Evolutionary conservation across 2,797 vertebrate genomes (phyloP), one percentile per base, ranked within the genome.

Genomic region (Notolepis coatsorum): DNA sequence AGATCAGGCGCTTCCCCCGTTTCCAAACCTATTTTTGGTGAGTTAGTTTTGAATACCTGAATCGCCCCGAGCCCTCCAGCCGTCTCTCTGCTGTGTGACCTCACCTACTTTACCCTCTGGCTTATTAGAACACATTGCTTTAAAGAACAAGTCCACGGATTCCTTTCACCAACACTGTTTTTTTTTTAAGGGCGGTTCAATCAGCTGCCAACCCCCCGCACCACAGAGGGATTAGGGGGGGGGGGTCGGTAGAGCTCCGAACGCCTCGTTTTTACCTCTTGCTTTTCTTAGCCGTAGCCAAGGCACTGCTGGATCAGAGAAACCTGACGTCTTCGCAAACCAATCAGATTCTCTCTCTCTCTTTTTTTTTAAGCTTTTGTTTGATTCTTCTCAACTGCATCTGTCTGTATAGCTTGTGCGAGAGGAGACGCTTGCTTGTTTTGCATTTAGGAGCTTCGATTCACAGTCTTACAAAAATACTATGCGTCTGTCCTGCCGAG

Each of bases 141-240:
- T 79, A 75, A 85, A 84, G 72, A 83, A 88, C 50, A 75, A 81
- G 75, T 89, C 70, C 90, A 92, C 73, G 75, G 76, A 88, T 92
- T 92, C 94, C 96, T 97, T 95, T 96, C 95, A 94, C 96, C 96
- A 95, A 89, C 88, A 92, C 93, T 57, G 91, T 88, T 84, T 18
- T n/a, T 84, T 0, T 80, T 76, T 56, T 71, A 75, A 77, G 79
- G 80, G 81, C 28, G 61, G 74, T 81, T 83, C 71, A 56, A n/a
- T 75, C 7, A 69, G 73, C 73, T 84, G 78, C 65, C 87, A 68
- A 58, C 69, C 71, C 66, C 59, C 49, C 23, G 20, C 18, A 46
- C 59, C 63, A 25, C 55, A 61, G 46, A 61, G 71, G 41, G 38
- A n/a, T n/a, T n/a, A n/a, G n/a, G n/a, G n/a, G n/a, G n/a, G n/a